Evolutionary conservation across 1,140 invertebrate genomes (phyloP).

Genomic region (Megalopta genalis): DNA sequence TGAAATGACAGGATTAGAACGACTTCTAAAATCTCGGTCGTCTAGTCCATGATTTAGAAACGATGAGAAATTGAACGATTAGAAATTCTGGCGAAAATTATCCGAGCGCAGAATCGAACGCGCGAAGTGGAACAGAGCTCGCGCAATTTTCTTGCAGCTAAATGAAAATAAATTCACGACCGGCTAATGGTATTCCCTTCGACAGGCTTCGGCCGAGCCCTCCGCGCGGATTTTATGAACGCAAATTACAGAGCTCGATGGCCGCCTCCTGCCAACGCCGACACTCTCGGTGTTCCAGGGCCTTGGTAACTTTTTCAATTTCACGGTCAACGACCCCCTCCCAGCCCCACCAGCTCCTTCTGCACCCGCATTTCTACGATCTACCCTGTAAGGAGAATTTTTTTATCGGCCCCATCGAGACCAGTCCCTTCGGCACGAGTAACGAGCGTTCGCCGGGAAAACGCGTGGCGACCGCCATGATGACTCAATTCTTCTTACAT

Average conservation of each 20-base stretch:
- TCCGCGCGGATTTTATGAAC: slow-evolving; percentile 74
- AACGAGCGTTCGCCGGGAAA: neutral
- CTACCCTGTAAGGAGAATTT: neutral
- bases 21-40: too few species aligned
- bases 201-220: slow-evolving; percentile 58
- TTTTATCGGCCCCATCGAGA: neutral
- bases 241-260: slow-evolving; percentile 78
- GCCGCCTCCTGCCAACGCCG: slow-evolving; percentile 74
- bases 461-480: neutral
- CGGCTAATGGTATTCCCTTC: slow-evolving; percentile 70
- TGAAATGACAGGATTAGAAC: too few species aligned
- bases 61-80: too few species aligned
- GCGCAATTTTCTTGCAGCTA: slow-evolving; percentile 78
- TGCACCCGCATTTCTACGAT: neutral
- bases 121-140: slow-evolving; percentile 42
- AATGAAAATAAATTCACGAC: slow-evolving; percentile 79
- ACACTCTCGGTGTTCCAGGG: slow-evolving; percentile 72
- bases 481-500: neutral
- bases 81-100: too few species aligned
- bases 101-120: neutral
- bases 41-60: too few species aligned
- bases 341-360: neutral
- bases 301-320: slow-evolving; percentile 74
- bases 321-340: slow-evolving; percentile 62
- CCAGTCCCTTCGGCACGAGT: too few species aligned